Conservation (phyloP, 2,113 vertebrate species). For the Brachypodius melanocephalos region DNA sequence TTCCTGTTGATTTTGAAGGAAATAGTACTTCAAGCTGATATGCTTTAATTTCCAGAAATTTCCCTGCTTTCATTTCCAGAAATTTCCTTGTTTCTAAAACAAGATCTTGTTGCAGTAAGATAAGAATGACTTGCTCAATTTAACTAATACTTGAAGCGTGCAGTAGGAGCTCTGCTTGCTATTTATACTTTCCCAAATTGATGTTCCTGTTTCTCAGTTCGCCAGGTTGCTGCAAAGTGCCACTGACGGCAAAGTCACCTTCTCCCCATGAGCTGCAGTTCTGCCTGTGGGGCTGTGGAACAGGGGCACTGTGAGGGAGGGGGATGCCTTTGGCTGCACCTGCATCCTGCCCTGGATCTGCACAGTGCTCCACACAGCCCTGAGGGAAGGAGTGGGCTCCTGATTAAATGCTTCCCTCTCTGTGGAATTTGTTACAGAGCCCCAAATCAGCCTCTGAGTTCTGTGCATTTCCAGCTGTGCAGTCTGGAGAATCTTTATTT, state of each 20-base stretch:
- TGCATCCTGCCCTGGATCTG: not conserved
- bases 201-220: not conserved
- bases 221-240: not conserved
- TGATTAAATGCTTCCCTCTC: not conserved
- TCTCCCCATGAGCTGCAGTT: not conserved
- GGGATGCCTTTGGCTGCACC: not conserved
- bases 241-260: not conserved
- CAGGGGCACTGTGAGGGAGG: not conserved
- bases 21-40: not conserved
- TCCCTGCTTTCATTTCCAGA: not conserved
- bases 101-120: not conserved
- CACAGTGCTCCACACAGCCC: not conserved
- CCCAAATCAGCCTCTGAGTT: not conserved
- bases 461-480: not conserved
- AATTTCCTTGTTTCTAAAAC: not conserved
- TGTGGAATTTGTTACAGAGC: not conserved
- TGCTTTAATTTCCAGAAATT: not conserved
- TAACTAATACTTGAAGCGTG: not conserved
- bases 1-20: not conserved
- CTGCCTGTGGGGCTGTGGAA: fast-evolving
- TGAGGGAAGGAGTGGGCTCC: not conserved
- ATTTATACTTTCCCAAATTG: not conserved
- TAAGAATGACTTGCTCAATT: not conserved
- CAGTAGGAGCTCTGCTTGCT: not conserved
- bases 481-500: not conserved